These are phyloP conservation scores for Serinus canaria DNA, from an alignment of 2,113 vertebrate genomes.

Conservation along the genomic window DNA sequence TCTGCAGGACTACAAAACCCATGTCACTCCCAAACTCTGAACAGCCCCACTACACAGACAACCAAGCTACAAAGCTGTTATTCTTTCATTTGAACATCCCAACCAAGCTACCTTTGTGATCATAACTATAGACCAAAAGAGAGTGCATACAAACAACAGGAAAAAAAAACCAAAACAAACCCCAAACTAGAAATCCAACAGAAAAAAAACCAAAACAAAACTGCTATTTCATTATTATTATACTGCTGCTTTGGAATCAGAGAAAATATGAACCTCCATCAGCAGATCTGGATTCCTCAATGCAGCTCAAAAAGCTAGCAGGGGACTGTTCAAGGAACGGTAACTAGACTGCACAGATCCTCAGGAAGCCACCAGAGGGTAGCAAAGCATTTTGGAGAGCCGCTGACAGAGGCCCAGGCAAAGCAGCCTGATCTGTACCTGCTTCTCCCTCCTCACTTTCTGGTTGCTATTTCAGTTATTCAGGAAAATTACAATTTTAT, in stretches of 20 bases:
- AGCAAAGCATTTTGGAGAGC: slow-evolving; percentile 65
- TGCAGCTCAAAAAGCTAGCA: not conserved
- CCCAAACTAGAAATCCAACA: not conserved
- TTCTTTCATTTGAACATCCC: not conserved
- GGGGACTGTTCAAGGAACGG: not conserved
- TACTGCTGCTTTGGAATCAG: not conserved
- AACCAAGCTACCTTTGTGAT: not conserved
- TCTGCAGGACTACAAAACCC: not conserved
- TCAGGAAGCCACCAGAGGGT: slow-evolving; percentile 67
- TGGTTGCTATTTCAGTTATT: not conserved
- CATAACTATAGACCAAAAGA: not conserved
- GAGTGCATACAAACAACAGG: not conserved
- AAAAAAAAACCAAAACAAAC: not conserved
- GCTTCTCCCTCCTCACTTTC: not conserved
- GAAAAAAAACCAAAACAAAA: not conserved
- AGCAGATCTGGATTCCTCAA: not conserved
- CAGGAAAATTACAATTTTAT: not conserved
- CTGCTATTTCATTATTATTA: not conserved
- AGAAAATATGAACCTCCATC: not conserved
- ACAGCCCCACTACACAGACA: not conserved
- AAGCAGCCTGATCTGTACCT: not conserved
- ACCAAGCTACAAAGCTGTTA: not conserved
- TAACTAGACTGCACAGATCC: not conserved
- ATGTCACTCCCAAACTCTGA: not conserved
- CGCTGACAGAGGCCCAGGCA: not conserved